Evolutionary conservation across 2,113 vertebrate genomes (phyloP).

Genomic region (Oryzias melastigma): DNA sequence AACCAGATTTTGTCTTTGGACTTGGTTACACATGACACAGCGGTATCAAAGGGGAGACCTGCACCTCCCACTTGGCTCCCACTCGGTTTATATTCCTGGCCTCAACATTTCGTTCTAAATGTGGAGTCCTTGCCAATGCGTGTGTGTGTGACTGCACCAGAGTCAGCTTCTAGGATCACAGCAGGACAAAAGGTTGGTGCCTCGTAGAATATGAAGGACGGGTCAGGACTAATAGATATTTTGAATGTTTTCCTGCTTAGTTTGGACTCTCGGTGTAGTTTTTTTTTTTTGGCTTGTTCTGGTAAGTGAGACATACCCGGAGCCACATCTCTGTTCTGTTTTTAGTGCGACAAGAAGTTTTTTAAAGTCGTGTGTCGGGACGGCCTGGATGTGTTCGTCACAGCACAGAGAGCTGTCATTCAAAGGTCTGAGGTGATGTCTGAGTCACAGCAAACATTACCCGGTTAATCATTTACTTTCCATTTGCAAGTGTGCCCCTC

Average conservation of each 20-base stretch:
- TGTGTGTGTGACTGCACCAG: constrained; percentile 21
- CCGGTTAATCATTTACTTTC: constrained; percentile 40
- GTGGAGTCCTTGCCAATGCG: constrained; percentile 47
- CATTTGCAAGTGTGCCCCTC: background rate
- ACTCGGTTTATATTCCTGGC: constrained; percentile 46
- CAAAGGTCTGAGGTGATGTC: constrained; percentile 19
- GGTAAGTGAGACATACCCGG: constrained; percentile 29
- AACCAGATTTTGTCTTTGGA: constrained; percentile 4
- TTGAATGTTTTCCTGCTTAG: background rate
- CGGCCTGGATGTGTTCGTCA: constrained; percentile 1
- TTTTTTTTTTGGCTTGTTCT: constrained; percentile 8
- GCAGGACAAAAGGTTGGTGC: constrained; percentile 35
- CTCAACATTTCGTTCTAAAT: constrained; percentile 52
- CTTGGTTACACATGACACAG: constrained; percentile 50
- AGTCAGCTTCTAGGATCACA: constrained; percentile 23
- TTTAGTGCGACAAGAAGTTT: too few species aligned
- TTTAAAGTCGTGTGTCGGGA: too few species aligned
- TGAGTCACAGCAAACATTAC: constrained; percentile 5
- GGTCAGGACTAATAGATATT: background rate
- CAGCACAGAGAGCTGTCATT: constrained; percentile 3
- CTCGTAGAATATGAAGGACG: background rate
- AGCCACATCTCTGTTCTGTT: constrained; percentile 12
- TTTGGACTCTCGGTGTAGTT: background rate
- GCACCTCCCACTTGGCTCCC: constrained; percentile 29
- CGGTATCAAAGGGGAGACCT: constrained; percentile 14